Evolutionary conservation across 2,888 invertebrate species (phyloP), one percentile per base, ranked within the genome.

Genomic region (Dynastes tityus): DNA sequence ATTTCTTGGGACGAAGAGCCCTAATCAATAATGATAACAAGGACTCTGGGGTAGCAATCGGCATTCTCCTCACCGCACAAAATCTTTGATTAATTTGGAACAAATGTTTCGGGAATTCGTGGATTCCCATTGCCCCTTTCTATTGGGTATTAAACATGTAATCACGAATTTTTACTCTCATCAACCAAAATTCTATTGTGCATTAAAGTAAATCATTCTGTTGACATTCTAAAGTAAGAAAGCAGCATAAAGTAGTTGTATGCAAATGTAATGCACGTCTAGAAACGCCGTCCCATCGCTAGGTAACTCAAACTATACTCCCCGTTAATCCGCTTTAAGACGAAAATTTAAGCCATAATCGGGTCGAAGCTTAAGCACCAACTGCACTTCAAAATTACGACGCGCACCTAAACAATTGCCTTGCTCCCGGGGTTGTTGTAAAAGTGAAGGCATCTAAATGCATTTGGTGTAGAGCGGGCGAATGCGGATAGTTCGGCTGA

Each of bases 341-440:
- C 11, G 61, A 61, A 27, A 61, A 61, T 61, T 61, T 27, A 61
- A 61, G 61, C 61, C 8, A 27, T 29, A 61, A 61, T 61, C 61
- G 11, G 29, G 27, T 9, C 22, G 61, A 27, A 61, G 29, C 61
- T 61, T 22, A 22, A 29, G 13, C 27, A 49, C 49, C 32, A 2
- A 9, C 27, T 68, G 67, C 67, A 68, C 9, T 45, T 9, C 67
- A 13, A 27, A 49, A 68, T 68, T 68, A 61, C 22, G 22, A 61
- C 61, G 61, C 61, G 49, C 49, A 68, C 67, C 67, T 68, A 68
- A 68, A 68, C 67, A 68, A 68, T 68, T 27, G 65, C 40, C 65
- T 16, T 40, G 55, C 55, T 22, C 22, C 61, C 67, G 27, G 49
- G 11, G 49, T 9, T 22, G 67, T 49, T 49, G 49, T 68, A 68